These are phyloP conservation scores for Patiria miniata DNA, from an alignment of 35 echinoderm and acorn worm species.

Conservation along the genomic window DNA sequence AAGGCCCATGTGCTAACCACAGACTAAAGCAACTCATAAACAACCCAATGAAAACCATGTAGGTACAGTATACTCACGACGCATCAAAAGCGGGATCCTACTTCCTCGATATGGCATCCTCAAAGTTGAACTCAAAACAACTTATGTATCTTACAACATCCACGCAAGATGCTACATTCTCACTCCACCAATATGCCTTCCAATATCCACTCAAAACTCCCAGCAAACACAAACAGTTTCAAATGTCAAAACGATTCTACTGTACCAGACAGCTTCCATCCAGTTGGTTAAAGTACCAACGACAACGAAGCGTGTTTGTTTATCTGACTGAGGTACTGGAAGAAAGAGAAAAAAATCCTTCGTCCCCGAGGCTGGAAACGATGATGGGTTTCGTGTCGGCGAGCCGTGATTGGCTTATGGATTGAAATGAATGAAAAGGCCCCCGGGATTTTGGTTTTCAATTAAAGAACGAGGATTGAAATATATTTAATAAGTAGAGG, in stretches of 20 bases:
- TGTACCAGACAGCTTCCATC: no score
- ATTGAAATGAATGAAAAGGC: not conserved
- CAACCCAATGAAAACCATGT: no score
- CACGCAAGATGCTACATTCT: not conserved
- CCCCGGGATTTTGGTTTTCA: not conserved
- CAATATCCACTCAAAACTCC: not conserved
- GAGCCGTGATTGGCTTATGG: constrained; percentile 17
- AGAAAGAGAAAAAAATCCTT: no score
- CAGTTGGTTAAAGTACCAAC: not conserved
- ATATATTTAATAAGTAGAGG: constrained; percentile 1
- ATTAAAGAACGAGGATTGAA: constrained; percentile 1
- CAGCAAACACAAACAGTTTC: not conserved
- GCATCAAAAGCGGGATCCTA: not conserved
- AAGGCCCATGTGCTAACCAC: no score
- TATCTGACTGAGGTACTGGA: not conserved
- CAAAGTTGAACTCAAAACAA: not conserved
- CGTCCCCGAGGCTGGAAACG: not conserved
- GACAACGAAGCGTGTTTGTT: constrained; percentile 3
- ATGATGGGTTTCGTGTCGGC: not conserved
- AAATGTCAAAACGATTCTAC: no score
- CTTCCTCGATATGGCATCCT: not conserved
- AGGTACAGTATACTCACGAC: not conserved
- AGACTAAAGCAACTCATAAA: no score
- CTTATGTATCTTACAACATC: no score
- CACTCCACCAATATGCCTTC: not conserved